Evolutionary conservation across 2,797 vertebrate genomes (phyloP), one percentile per base, ranked within the genome.

Genomic region (Loriculus beryllinus): DNA sequence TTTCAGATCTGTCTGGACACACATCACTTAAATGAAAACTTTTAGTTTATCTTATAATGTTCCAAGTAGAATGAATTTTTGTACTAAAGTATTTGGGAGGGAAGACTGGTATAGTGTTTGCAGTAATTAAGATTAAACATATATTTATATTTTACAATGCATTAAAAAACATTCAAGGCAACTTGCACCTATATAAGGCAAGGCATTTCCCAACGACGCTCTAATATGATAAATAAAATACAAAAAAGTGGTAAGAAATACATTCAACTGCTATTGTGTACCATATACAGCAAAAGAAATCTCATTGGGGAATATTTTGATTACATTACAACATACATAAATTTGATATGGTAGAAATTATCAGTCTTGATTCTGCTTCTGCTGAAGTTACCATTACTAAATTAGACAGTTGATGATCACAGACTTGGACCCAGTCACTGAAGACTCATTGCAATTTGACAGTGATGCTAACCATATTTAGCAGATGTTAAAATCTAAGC

Each of bases 291-390:
- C 70, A 88, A 90, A 90, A 52, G 22, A 72, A 80, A 88, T 45
- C 48, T 87, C 87, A 60, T 49, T 71, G 60, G 87, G 77, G 68
- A 91, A 80, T 52, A 67, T 62, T 92, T 94, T 90, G 69, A 90
- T 91, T 88, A 77, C 48, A n/a, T 93, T 94, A 92, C 42, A 84
- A 92, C 13, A 20, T 71, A 90, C 25, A 88, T 86, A 93, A 94
- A 92, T 94, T 91, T 92, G 81, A 94, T 88, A 80, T 48, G 75
- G 71, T 80, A 93, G 74, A 92, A 90, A 94, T 93, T 93, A 91
- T 80, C 23, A 0, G 3, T 80, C 81, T 90, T 90, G 82, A 88
- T 95, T 82, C 67, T 88, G 68, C 77, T 93, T 81, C 70, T 92
- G 84, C 52, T 90, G 90, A 92, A 94, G 81, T 88, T 94, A 85